A percentile compares a stretch with the other conserved stretches of the same genome.
These are phyloP conservation scores for Microchrysa polita DNA, from an alignment of 2,888 invertebrate genomes.

Conservation along the genomic window DNA sequence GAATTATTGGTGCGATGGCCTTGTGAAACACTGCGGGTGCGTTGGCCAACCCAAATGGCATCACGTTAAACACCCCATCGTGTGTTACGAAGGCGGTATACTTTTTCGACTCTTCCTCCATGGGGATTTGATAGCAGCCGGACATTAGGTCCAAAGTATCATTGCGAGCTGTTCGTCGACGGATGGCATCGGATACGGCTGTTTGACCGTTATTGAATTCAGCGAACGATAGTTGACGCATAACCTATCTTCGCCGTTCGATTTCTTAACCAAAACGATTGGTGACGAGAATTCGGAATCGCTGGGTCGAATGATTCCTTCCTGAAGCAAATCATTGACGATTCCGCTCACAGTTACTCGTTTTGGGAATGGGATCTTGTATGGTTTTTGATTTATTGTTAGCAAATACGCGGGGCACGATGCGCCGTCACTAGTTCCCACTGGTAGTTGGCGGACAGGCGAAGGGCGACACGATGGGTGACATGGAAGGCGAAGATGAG, in stretches of 20 bases:
- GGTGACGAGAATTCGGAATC: slow-evolving; percentile 49
- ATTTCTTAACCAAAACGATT: slow-evolving; percentile 50
- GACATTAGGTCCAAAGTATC: slow-evolving; percentile 36
- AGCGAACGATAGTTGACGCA: slow-evolving; percentile 35
- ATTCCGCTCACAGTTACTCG: slow-evolving; percentile 1
- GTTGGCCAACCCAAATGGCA: slow-evolving; percentile 38
- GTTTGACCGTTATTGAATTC: slow-evolving; percentile 43
- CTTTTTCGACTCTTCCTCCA: slow-evolving; percentile 47
- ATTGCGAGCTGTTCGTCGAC: slow-evolving; percentile 49
- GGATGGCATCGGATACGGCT: slow-evolving; percentile 49
- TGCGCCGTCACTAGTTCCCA: no score
- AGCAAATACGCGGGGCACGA: no score
- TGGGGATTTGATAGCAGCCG: slow-evolving; percentile 51
- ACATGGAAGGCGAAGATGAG: no score
- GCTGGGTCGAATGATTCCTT: slow-evolving; percentile 31
- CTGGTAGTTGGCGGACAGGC: no score
- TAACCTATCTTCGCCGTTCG: slow-evolving; percentile 50
- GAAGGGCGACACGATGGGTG: no score
- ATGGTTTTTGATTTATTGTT: neutral
- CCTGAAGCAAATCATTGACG: neutral
- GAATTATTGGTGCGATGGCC: neutral
- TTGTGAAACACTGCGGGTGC: slow-evolving; percentile 48
- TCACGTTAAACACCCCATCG: slow-evolving; percentile 30
- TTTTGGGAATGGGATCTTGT: slow-evolving; percentile 30
- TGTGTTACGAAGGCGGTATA: slow-evolving; percentile 46